Percentiles rank a stretch among this genome's conserved stretches.
Evolutionary conservation across 2,797 vertebrate genomes (phyloP).

Genomic region (Sebastes steindachneri): DNA sequence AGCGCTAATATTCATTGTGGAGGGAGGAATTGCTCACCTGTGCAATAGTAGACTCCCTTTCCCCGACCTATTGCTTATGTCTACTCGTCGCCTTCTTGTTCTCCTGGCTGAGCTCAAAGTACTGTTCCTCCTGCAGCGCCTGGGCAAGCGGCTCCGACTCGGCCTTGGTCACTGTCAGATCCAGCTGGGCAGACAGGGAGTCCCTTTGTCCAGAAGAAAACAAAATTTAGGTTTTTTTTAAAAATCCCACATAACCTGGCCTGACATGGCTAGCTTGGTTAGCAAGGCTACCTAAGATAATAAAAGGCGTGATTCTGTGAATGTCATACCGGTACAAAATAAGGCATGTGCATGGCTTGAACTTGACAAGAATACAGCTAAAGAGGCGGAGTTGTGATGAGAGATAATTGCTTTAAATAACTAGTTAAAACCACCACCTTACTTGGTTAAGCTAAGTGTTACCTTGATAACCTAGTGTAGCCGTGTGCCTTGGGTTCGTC

Average conservation of each 20-base stretch:
- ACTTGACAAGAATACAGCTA: too few relatives aligned
- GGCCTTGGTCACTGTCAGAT: constrained; percentile 97
- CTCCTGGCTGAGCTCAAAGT: constrained; percentile 96
- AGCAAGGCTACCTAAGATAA: too few relatives aligned
- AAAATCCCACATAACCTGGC: neutral
- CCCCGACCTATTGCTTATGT: constrained; percentile 91
- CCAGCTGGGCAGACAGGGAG: constrained; percentile 92
- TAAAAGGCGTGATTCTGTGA: too few relatives aligned
- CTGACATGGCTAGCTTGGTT: too few relatives aligned
- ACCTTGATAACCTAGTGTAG: too few relatives aligned
- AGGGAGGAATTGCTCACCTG: constrained; percentile 79
- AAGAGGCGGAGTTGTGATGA: too few relatives aligned
- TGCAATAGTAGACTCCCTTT: constrained; percentile 90
- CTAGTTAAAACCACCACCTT: too few relatives aligned
- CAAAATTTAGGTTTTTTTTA: neutral
- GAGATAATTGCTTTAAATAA: too few relatives aligned
- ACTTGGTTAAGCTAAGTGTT: too few relatives aligned
- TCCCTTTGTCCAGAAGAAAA: constrained; percentile 83
- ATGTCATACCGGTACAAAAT: too few relatives aligned
- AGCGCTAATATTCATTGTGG: constrained; percentile 67
- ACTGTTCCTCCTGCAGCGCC: constrained; percentile 94
- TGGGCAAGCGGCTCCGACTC: constrained; percentile 96
- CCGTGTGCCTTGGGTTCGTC: too few relatives aligned
- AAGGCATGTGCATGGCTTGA: too few relatives aligned
- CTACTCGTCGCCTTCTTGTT: constrained; percentile 91